A percentile compares a stretch with the other conserved stretches of the same genome.
These are phyloP conservation scores for Nymphalis polychloros DNA, from an alignment of 2,888 invertebrate species.

Conservation along the genomic window DNA sequence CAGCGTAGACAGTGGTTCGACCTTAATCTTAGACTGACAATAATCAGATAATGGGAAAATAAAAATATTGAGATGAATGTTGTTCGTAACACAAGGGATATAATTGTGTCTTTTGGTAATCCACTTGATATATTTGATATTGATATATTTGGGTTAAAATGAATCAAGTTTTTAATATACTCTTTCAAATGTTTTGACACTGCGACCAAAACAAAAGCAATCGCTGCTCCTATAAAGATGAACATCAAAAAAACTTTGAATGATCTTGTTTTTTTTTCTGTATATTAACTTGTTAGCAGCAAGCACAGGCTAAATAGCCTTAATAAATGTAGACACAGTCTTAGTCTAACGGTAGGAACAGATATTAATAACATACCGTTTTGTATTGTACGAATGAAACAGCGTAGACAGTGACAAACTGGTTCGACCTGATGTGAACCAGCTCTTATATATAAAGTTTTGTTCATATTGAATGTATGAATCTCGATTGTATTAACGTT, in stretches of 20 bases:
- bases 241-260: too few relatives aligned
- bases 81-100: neutral
- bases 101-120: neutral
- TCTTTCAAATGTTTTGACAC: neutral
- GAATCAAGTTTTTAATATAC: neutral
- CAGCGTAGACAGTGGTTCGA: too few relatives aligned
- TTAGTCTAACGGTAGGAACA: too few relatives aligned
- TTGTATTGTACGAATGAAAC: too few relatives aligned
- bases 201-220: too few relatives aligned
- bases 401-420: too few relatives aligned
- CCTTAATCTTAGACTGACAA: too few relatives aligned
- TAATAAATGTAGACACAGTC: constrained; percentile 8
- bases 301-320: neutral
- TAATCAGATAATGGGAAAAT: constrained; percentile 12
- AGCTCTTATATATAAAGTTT: too few relatives aligned
- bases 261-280: neutral
- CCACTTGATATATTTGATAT: neutral
- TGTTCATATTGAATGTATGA: neutral
- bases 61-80: constrained; percentile 5
- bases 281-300: neutral
- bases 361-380: too few relatives aligned
- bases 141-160: neutral
- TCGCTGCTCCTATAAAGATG: too few relatives aligned
- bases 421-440: too few relatives aligned
- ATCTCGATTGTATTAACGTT: neutral